Evolutionary conservation across 2,888 invertebrate species (phyloP), one percentile per base, ranked within the genome.

Genomic region (Coleophora deauratella): DNA sequence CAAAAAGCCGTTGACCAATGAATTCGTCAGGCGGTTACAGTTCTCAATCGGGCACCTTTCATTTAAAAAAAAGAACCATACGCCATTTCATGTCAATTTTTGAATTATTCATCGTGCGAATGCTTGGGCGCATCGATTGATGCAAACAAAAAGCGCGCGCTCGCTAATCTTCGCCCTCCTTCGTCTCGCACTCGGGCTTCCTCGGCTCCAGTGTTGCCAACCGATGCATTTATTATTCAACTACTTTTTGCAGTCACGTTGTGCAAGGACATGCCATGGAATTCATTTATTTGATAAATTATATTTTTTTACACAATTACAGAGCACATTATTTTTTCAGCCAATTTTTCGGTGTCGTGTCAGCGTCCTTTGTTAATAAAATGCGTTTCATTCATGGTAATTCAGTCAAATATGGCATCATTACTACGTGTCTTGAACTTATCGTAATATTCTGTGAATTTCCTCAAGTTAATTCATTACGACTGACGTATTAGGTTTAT

Each of bases 71-170:
- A 84, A 81, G 79, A 79, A 79, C 81, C 81, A 82, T 84, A 84
- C 85, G 85, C 84, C 82, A 85, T 84, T 85, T 85, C 84, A 85
- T 85, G 85, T 84, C 85, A 84, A 82, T 82, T 84, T 82, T 80
- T 85, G 85, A 85, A 85, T 85, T 80, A 85, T 85, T 85, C 85
- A 85, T 85, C 62, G 80, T 76, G 80, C 81, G 82, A 84, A 81
- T 82, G 85, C 81, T 78, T 77, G 81, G 76, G 82, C 84, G 84
- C 84, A 84, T 81, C 85, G 82, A 85, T 85, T 85, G 84, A 85
- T 82, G 81, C 82, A 81, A 78, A 79, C 80, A 85, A 85, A 85
- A 85, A 85, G 74, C 71, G 67, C 78, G 66, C 76, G 70, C 71
- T 77, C 73, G 79, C 85, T 85, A 84, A 84, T 84, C 84, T 82